Percentiles rank a stretch among this genome's conserved stretches.
These are phyloP conservation scores for Sardinella longiceps DNA, from an alignment of 2,797 vertebrate genomes.

Conservation along the genomic window DNA sequence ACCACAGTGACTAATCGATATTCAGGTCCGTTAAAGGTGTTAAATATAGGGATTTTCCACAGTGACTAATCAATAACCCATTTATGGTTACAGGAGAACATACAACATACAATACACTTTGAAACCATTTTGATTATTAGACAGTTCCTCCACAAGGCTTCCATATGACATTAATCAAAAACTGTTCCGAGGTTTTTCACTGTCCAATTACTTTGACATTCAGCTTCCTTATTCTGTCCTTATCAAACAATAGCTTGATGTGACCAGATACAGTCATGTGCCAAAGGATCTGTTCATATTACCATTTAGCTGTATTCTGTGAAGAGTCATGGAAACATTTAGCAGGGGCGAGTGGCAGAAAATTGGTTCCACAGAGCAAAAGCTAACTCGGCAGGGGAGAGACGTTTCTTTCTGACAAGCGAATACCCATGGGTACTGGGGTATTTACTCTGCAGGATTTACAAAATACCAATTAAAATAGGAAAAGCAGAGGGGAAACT, in stretches of 20 bases:
- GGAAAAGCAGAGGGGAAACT: background rate
- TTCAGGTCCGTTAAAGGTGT: too few relatives aligned
- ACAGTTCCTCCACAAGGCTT: background rate
- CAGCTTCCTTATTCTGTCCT: background rate
- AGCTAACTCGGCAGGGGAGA: slow-evolving; percentile 23
- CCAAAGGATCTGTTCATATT: slow-evolving; percentile 36
- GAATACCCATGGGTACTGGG: slow-evolving; percentile 31
- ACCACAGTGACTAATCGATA: too few relatives aligned
- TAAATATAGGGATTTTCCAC: too few relatives aligned
- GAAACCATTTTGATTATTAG: background rate
- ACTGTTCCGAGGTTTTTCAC: too few relatives aligned
- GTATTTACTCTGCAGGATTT: slow-evolving; percentile 30
- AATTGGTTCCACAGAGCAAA: slow-evolving; percentile 31
- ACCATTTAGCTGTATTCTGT: slow-evolving; percentile 25
- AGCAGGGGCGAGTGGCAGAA: slow-evolving; percentile 34
- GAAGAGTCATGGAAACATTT: slow-evolving; percentile 32
- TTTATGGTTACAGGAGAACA: too few relatives aligned
- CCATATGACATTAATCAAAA: background rate
- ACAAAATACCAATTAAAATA: slow-evolving; percentile 42
- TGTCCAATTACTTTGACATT: too few relatives aligned
- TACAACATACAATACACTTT: too few relatives aligned
- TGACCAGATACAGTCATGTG: background rate
- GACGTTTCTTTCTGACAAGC: slow-evolving; percentile 11
- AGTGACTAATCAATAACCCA: too few relatives aligned
- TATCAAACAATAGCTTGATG: background rate